Base-by-base conservation (phyloP, 1,140 invertebrate genomes). In the Lepidotrigona ventralis region DNA sequence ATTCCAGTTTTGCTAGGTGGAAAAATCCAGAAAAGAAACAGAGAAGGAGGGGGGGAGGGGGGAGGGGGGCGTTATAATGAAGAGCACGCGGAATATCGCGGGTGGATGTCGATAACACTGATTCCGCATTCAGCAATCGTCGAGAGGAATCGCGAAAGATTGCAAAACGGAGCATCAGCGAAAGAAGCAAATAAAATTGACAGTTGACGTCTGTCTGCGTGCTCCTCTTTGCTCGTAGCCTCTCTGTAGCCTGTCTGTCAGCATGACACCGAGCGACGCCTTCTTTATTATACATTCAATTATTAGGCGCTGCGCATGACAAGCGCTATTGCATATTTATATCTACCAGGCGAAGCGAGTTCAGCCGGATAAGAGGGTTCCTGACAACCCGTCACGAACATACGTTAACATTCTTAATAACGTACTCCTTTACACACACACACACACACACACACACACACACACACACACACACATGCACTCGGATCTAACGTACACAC, bases 251-350 rank as follows among this genome's bases (percentile, higher is more conserved):
- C 89, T 91, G 90, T 91, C 91, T 93, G 90, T 91, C 92, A 92
- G 89, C 90, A 86, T 93, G 92, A 92, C 92, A 90, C 80, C 88
- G 89, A 86, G 88, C 91, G 91, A 93, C 93, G 91, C 93, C 93
- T 92, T 93, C 92, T 93, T 93, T 93, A 93, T 93, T 93, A 93
- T 93, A 93, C 92, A 93, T 93, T 93, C 93, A 93, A 93, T 93
- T 93, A 93, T 93, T 93, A 93, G 92, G 90, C 90, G 90, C 92
- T 93, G 93, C 90, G 89, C 91, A 91, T 93, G 93, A 93, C 93
- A 93, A 93, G 91, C 89, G 83, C 91, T 93, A 92, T 93, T 93
- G 92, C 93, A 93, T 93, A 93, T 93, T 93, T 93, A 93, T 93
- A 93, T 92, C 90, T 88, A 88, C 85, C 84, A 87, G 86, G 79